Base-by-base conservation (phyloP, 2,797 vertebrate genomes). In the Enteromius trimaculatus region DNA sequence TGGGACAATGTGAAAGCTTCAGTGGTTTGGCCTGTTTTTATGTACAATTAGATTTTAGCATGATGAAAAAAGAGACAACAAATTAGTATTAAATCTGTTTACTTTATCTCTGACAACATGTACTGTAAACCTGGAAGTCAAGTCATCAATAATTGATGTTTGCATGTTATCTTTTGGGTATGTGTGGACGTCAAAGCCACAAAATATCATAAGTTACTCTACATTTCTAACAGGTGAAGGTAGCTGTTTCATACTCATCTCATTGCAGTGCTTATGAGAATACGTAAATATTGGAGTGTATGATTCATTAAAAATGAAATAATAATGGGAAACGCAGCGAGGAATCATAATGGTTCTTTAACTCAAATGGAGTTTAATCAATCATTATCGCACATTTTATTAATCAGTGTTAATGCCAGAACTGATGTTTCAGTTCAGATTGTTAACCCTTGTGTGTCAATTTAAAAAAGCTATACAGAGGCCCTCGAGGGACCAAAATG, bases 51-150 rank as follows among this genome's bases (percentile, higher is more conserved):
- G 68, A 72, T 78, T 84, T 85, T 79, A 85, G 86, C 85, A 87
- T 86, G 81, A 84, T 29, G 14, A 4, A 77, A 83, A 68, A 62
- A 69, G 23, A 84, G 58, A 55, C 11, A 34, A 69, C 68, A 83
- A 84, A 86, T 85, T 70, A 77, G 84, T 82, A 85, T 82, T 90
- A 89, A 86, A 81, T 88, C 87, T 89, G 78, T 34, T 86, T 86
- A 16, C 51, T 87, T 90, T 80, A 51, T 77, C 80, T 89, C 86
- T 87, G 87, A 92, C 91, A 89, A 85, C 74, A 86, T 77, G 90
- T 93, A 93, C 92, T 93, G 92, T 94, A 92, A 92, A 89, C 80
- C 64, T 89, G 90, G 87, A 91, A 85, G 84, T 77, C 87, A 90
- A 91, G 92, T 93, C 91, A 91, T 88, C 84, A 84, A 58, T 70